Evolutionary conservation across 2,797 vertebrate genomes (phyloP), one percentile per base, ranked within the genome.

Genomic region (Luscinia luscinia): DNA sequence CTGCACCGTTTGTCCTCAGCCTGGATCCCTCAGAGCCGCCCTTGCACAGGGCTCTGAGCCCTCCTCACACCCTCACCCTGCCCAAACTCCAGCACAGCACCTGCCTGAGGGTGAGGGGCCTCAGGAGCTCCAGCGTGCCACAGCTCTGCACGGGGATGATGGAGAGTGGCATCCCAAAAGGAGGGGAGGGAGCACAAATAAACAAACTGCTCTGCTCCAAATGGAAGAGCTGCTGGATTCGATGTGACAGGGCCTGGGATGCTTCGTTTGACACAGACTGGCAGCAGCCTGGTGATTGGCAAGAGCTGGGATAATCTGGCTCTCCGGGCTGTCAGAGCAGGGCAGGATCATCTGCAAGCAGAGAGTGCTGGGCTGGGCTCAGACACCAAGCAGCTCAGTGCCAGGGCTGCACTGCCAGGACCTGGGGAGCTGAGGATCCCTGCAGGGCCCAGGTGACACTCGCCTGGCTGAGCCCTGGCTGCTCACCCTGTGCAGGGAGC

Each of bases 181-280:
- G 72, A 94, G 36, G 58, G 67, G 74, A 90, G 75, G 72, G 52
- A 73, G 58, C 89, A 55, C 87, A 93, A 87, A 95, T 54, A 96
- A 96, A 93, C 95, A 92, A 94, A 95, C 86, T 34, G 70, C 87
- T 96, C 85, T 67, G 67, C 90, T 92, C 66, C 20, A 84, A 96
- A 97, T 58, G 89, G 80, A 96, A 89, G 93, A 96, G 96, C 90
- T 92, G 90, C 93, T 88, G 96, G 93, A 97, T 97, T 96, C 92
- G 92, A 97, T 96, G 90, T 96, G 96, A 97, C 96, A 97, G 95
- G 91, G 82, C 67, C 86, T 77, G 97, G 89, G 89, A 97, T 82
- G 97, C 96, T 96, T 97, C 97, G 96, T 96, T 97, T 96, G 97
- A 94, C 96, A 95, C 94, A 93, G 96, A 96, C 94, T 89, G 96